Conservation (phyloP, 2,797 vertebrate species). For the Octomys mimax region DNA sequence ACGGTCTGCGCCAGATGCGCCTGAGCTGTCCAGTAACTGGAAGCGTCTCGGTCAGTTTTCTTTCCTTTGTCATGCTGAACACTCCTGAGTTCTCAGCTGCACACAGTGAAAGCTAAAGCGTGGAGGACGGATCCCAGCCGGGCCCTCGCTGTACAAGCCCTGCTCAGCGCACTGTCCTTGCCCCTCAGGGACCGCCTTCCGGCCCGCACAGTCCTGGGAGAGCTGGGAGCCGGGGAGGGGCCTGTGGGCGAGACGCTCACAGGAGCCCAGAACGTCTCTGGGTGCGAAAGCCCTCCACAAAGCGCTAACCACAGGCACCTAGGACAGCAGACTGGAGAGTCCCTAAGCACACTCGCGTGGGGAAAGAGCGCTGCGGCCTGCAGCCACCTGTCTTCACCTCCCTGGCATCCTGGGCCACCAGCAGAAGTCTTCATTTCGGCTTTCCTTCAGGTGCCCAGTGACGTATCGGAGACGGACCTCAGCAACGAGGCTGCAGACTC, state of each 20-base stretch:
- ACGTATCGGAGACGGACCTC: conserved; percentile 86
- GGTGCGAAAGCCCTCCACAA: background rate
- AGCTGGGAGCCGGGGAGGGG: background rate
- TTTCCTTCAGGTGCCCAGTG: conserved; percentile 84
- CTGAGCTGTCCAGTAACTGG: conserved; percentile 10
- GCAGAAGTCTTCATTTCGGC: background rate
- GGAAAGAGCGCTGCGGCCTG: background rate
- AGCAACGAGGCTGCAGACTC: conserved; percentile 88
- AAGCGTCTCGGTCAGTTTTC: background rate
- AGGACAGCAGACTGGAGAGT: background rate
- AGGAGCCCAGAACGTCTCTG: background rate
- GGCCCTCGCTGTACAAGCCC: background rate
- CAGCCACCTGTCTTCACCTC: background rate
- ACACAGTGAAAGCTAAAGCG: background rate
- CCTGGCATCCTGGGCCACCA: accelerated
- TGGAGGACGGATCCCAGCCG: background rate
- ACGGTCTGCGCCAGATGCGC: background rate
- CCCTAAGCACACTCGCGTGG: background rate
- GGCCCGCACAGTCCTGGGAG: background rate
- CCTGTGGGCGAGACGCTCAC: background rate
- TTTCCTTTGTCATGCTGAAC: background rate
- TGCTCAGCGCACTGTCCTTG: background rate
- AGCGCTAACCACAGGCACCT: background rate
- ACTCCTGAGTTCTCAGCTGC: background rate
- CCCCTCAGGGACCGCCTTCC: background rate